Evolutionary conservation across 2,797 vertebrate species (phyloP), one percentile per base, ranked within the genome.

Genomic region (Sternotherus odoratus): DNA sequence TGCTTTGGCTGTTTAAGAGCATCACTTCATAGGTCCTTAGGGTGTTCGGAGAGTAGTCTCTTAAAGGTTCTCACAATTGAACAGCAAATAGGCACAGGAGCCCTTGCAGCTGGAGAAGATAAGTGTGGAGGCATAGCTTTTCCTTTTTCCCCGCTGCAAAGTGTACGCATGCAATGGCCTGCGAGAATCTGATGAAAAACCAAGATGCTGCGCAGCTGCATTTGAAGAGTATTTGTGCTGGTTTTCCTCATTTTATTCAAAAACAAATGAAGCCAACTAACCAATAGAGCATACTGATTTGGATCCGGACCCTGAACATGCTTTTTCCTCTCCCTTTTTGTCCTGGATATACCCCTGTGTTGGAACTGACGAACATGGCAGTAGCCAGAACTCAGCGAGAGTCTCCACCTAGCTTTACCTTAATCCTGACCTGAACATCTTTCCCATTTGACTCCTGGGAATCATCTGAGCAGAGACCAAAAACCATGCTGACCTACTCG

Each of bases 1-100:
- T 93, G 91, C 1, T 3, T 88, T 93, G 72, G 26, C 89, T 89
- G 94, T 88, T 91, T 74, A 49, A 9, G 75, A 46, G 49, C 78
- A 54, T 88, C 77, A 77, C 92, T 87, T 80, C 30, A 51, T 43
- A 77, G 69, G 79, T 91, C 96, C 96, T 97, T 83, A 57, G 96
- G 92, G 91, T 94, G 79, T 69, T 89, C n/a, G 83, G 69, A 2
- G 90, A 95, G 86, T 90, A 86, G 87, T 79, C 90, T 88, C 48
- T 50, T 95, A 87, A 81, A 88, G 83, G 43, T 80, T 95, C 91
- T 91, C 49, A 79, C 1, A 50, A 57, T 86, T 2, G 4, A 36
- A 15, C 12, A 79, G 92, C 26, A 0, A 3, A 48, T 74, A 84
- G 91, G 82, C 89, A 50, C 82, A 60, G 88, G 83, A 91, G 75